Conservation (phyloP, 2,113 vertebrate species). For the Bucco capensis region DNA sequence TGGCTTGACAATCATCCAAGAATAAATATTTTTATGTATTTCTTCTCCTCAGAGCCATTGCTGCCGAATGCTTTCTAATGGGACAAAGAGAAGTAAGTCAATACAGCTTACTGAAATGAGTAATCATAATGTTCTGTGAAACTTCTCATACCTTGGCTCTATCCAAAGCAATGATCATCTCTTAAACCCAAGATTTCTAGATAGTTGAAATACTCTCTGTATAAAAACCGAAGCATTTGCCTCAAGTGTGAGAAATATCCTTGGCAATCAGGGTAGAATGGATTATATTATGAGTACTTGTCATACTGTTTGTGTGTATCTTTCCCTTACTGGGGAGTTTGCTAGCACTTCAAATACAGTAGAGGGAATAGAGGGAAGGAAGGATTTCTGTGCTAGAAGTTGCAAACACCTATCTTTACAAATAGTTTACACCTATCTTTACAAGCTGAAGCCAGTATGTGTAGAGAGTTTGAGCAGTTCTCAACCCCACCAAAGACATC, state of each 20-base stretch:
- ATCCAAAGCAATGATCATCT: not conserved
- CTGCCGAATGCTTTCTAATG: constrained; percentile 87
- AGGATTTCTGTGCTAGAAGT: not conserved
- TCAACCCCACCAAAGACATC: not conserved
- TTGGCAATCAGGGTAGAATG: no score
- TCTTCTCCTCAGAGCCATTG: constrained; percentile 87
- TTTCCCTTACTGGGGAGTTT: not conserved
- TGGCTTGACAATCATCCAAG: constrained; percentile 58
- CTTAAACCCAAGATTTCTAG: not conserved
- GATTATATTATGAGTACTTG: not conserved
- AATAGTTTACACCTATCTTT: no score
- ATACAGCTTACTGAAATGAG: not conserved
- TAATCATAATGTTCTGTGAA: not conserved
- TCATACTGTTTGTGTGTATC: not conserved
- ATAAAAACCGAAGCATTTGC: not conserved
- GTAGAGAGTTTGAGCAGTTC: not conserved
- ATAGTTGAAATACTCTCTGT: not conserved
- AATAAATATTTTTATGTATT: constrained; percentile 77
- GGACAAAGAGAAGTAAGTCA: constrained; percentile 89
- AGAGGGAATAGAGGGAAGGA: not conserved
- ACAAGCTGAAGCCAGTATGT: not conserved
- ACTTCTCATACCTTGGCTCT: not conserved
- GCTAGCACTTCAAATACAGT: not conserved
- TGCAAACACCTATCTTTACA: not conserved
- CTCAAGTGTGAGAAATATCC: no score